Base-by-base conservation (phyloP, 2,797 vertebrate genomes). In the Morelia viridis region DNA sequence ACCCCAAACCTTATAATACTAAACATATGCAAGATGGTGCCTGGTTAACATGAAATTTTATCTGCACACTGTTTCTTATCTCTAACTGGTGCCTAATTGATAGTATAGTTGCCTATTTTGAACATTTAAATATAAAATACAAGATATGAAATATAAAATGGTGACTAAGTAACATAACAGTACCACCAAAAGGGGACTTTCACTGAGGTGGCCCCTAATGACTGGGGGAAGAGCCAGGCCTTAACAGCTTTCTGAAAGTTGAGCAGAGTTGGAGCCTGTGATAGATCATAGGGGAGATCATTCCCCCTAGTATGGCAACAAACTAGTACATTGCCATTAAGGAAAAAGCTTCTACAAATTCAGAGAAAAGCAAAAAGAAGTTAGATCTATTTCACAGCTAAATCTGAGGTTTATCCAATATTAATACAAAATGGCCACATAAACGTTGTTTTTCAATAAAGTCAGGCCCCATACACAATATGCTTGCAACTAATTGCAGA, bases 401-500 rank as follows among this genome's bases (percentile, higher is more conserved):
- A 93, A 10, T 68, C 26, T 92, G 90, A 93, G 26, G 31, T 80
- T 89, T 91, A 91, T 96, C 62, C 93, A 92, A 95, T 93, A 90
- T 95, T 95, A 94, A 93, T 83, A 90, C 2, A 80, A 53, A 88
- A 62, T 85, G 92, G 60, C 46, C 94, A 56, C 65, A 93, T 89
- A 94, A 88, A 94, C 90, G 3, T 83, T 83, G 22, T 68, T 89
- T 65, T 24, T 87, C 61, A 95, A 41, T 24, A 35, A 85, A 94
- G 89, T 86, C 41, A 89, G 85, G 93, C 91, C 56, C 9, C 90
- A 89, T 92, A 80, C 91, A 89, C 15, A 60, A 91, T 57, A 71
- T 94, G 22, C 9, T 86, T 87, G 64, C 15, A 22, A 62, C 76
- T 89, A 83, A 41, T 62, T 87, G 46, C 87, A 92, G 83, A 62